Conservation (phyloP, 1,140 invertebrate species). For the Neotoxoptera formosana region DNA sequence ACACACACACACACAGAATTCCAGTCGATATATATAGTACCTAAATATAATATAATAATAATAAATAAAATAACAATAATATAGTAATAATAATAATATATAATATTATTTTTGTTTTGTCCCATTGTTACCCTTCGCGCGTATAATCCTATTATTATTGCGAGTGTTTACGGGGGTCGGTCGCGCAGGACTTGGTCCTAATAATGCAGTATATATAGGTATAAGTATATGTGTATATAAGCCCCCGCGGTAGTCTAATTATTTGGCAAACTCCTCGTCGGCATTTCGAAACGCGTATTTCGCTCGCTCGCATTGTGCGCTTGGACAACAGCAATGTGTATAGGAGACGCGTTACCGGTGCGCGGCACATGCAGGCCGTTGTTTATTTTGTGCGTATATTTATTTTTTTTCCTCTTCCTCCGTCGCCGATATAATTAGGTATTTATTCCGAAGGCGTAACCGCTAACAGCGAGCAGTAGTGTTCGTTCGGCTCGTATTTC, state of each 20-base stretch:
- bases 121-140: not conserved
- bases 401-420: too few species aligned
- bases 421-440: conserved; percentile 26
- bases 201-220: too few species aligned
- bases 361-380: not conserved
- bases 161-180: conserved; percentile 20
- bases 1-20: not conserved
- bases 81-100: conserved; percentile 32
- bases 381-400: not conserved
- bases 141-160: conserved; percentile 42
- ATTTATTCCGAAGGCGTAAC: conserved; percentile 22
- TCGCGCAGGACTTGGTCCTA: not conserved
- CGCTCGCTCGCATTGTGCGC: not conserved
- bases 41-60: not conserved
- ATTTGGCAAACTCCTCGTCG: conserved; percentile 18
- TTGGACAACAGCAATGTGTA: not conserved
- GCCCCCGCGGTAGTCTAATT: conserved; percentile 42
- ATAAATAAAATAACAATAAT: conserved; percentile 17
- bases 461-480: too few species aligned
- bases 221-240: conserved; percentile 5
- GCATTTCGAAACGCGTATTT: conserved; percentile 29
- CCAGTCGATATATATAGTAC: conserved; percentile 35
- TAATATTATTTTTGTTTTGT: conserved; percentile 2
- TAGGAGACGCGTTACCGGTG: not conserved
- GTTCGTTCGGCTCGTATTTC: conserved; percentile 45